Evolutionary conservation across 2,888 invertebrate genomes (phyloP).

Genomic region (Synergus laeviventris): DNA sequence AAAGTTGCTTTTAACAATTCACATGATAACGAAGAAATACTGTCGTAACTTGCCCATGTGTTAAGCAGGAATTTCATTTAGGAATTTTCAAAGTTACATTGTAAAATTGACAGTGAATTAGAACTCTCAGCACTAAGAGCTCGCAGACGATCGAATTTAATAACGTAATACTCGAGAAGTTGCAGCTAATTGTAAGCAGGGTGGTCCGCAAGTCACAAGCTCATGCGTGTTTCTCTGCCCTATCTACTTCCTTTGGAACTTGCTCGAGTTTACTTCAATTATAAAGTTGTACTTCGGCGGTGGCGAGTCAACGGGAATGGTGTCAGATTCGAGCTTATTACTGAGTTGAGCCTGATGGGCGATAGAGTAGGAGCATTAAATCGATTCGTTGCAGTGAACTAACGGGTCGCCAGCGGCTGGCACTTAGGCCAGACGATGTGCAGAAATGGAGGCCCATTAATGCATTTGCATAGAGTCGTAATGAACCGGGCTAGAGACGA

Average conservation of each 20-base stretch:
- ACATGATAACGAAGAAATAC: neutral
- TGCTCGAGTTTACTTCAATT: constrained; percentile 51
- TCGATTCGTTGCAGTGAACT: constrained; percentile 49
- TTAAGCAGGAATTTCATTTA: neutral
- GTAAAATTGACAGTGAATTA: neutral
- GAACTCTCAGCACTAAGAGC: neutral
- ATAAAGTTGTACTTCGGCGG: constrained; percentile 48
- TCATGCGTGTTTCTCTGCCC: neutral
- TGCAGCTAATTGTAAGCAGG: constrained; percentile 48
- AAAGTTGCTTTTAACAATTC: too few species aligned
- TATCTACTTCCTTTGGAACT: constrained; percentile 45
- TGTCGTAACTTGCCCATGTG: neutral
- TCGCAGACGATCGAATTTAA: constrained; percentile 49
- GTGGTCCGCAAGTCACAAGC: neutral
- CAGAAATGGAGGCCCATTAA: constrained; percentile 51
- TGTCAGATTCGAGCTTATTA: constrained; percentile 53
- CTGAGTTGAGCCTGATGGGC: constrained; percentile 39
- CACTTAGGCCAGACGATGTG: constrained; percentile 45
- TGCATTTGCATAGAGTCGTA: constrained; percentile 51
- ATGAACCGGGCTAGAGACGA: constrained; percentile 45
- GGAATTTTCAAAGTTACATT: neutral
- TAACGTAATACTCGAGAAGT: constrained; percentile 46
- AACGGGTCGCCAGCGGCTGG: constrained; percentile 40
- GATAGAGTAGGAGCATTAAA: constrained; percentile 45
- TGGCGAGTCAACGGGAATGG: constrained; percentile 47